A percentile compares a stretch with the other conserved stretches of the same genome.
Conservation (phyloP, 1,140 invertebrate genomes). For the Drosophila orosa region DNA sequence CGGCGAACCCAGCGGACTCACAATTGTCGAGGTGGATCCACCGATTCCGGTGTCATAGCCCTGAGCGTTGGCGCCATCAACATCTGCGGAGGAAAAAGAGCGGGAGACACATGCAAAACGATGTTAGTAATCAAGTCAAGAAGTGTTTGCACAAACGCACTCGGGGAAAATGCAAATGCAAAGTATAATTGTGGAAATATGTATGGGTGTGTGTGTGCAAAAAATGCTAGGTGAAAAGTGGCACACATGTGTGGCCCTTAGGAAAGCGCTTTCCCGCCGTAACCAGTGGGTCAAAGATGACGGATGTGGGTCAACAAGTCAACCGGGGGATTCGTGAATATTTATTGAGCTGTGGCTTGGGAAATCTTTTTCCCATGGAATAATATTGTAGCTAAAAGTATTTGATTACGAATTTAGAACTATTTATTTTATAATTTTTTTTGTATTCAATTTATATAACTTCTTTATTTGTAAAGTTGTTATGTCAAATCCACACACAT, state of each 20-base stretch:
- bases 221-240: slow-evolving; percentile 29
- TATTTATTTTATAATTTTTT: background rate
- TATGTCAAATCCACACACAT: background rate
- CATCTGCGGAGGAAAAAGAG: slow-evolving; percentile 60
- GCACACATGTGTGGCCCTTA: slow-evolving; percentile 29
- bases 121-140: slow-evolving; percentile 39
- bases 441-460: background rate
- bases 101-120: slow-evolving; percentile 17
- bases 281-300: slow-evolving; percentile 32
- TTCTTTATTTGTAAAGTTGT: background rate
- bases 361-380: background rate
- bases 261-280: slow-evolving; percentile 14
- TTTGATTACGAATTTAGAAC: background rate
- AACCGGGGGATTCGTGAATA: slow-evolving; percentile 6
- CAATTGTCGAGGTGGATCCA: slow-evolving; percentile 83
- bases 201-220: slow-evolving; percentile 17
- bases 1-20: slow-evolving; percentile 81
- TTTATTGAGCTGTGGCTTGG: slow-evolving; percentile 23
- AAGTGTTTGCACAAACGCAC: slow-evolving; percentile 45
- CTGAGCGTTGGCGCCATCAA: slow-evolving; percentile 81
- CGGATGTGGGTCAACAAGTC: slow-evolving; percentile 20
- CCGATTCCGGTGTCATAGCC: slow-evolving; percentile 84
- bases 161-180: slow-evolving; percentile 30
- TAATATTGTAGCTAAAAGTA: too few species aligned
- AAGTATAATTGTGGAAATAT: slow-evolving; percentile 36